Evolutionary conservation across 2,888 invertebrate genomes (phyloP), one percentile per base, ranked within the genome.

Genomic region (Cenopis cana): DNA sequence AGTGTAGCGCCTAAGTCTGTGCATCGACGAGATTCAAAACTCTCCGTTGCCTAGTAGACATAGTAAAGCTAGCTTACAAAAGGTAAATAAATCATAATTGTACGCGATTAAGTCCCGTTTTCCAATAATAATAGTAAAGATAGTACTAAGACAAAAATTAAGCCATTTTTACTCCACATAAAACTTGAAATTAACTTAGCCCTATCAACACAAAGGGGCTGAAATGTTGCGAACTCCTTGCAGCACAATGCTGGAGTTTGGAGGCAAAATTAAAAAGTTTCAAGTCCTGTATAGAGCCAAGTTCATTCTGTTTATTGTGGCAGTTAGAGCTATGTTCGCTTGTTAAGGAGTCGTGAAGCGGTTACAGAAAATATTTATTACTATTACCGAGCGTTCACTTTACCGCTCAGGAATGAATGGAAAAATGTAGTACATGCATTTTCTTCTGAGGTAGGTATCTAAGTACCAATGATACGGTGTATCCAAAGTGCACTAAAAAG

Each of bases 271-370:
- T 72, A 67, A 73, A 75, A 72, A 66, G 69, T 74, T 50, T 62
- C 57, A 69, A 74, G 74, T 69, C 69, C 69, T 73, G 73, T 76
- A 74, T 72, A 73, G 67, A 73, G 73, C 59, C 52, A 50, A 65
- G 67, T 61, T 69, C 74, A 76, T 73, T 74, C 73, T 76, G 74
- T 76, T 76, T 76, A 73, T 62, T 56, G 66, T 69, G 74, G 68
- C 74, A 71, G 69, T 70, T 71, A 75, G 71, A 64, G 70, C 72
- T 71, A 64, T 67, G 59, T 65, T 70, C 29, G 52, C 55, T 54
- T 20, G 46, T 69, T 61, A 69, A 69, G 68, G 68, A 49, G 68
- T 54, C 64, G 64, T 64, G 52, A 38, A 38, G 54, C 38, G 64
- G 24, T 52, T 38, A 20, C 20, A n/a, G 29, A 54, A 64, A 38